A percentile compares a stretch with the other conserved stretches of the same genome.
phyloP scores from a whole-genome alignment of 2,113 vertebrate genomes.

The Leptobrachium ailaonicum region DNA sequence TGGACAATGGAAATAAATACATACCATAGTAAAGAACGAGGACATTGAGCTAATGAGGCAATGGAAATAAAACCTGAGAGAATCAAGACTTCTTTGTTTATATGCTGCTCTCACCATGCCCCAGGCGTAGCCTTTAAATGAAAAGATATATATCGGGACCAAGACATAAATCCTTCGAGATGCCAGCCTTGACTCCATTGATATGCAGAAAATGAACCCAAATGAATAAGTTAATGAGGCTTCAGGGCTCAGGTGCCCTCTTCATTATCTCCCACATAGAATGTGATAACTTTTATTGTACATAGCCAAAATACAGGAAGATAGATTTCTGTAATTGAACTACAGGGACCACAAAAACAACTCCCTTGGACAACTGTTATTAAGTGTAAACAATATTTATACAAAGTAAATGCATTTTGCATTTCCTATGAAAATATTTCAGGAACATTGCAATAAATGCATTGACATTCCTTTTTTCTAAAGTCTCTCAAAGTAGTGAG shows the following conservation, averaged over 20 bases:
- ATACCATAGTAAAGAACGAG: not conserved
- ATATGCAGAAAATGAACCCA: conserved; percentile 19
- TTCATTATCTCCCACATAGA: conserved; percentile 27
- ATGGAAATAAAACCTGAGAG: not conserved
- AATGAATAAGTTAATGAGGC: conserved; percentile 30
- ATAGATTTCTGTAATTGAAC: conserved; percentile 32
- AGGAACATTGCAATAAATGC: not conserved
- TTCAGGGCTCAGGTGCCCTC: not conserved
- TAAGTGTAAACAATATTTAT: not conserved
- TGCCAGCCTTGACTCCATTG: not conserved
- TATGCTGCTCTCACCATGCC: not conserved
- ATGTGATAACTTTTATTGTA: conserved; percentile 24
- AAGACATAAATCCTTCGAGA: not conserved
- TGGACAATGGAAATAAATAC: not conserved
- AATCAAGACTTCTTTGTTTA: conserved; percentile 1
- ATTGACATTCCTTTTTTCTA: not conserved
- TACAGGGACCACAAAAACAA: not conserved
- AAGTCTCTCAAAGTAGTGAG: not conserved
- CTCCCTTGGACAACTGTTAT: not conserved
- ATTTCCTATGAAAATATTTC: not conserved
- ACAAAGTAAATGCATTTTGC: not conserved
- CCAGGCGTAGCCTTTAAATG: conserved; percentile 6
- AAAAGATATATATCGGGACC: conserved; percentile 3
- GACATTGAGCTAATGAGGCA: conserved; percentile 16
- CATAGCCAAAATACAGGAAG: not conserved